Conservation (phyloP, 2,797 vertebrate genomes). For the Platalea minor region DNA sequence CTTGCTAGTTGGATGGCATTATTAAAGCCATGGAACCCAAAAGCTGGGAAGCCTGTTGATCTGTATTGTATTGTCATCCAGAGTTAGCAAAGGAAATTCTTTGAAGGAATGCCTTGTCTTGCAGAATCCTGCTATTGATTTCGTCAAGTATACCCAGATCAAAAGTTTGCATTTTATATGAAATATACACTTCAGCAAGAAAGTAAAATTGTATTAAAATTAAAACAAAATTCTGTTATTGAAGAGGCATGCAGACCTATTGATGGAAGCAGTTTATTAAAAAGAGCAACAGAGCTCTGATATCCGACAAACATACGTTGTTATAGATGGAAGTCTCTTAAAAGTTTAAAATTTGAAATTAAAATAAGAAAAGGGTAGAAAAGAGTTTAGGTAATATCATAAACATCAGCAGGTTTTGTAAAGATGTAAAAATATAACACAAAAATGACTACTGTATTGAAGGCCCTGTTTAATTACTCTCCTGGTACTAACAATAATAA, state of each 20-base stretch:
- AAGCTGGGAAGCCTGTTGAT: not conserved
- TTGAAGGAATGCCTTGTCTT: not conserved
- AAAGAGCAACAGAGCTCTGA: not conserved
- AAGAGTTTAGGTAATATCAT: not conserved
- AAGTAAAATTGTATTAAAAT: not conserved
- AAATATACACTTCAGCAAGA: not conserved
- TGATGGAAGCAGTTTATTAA: not conserved
- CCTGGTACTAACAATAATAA: not conserved
- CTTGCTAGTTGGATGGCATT: not conserved
- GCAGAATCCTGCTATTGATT: not conserved
- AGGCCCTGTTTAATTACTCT: not conserved
- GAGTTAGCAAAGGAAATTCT: not conserved
- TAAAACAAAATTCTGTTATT: not conserved
- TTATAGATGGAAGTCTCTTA: not conserved
- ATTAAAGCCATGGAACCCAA: not conserved
- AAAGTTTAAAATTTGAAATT: not conserved
- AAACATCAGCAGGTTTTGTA: not conserved
- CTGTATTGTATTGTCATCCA: not conserved
- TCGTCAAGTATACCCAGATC: not conserved
- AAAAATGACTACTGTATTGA: not conserved
- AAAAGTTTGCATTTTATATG: slow-evolving; percentile 7
- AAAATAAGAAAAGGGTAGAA: not conserved
- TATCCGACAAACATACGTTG: not conserved
- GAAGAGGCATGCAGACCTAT: not conserved
- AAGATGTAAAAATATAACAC: not conserved